phyloP scores from a whole-genome alignment of 1,140 invertebrate species.

The Whitmania pigra region DNA sequence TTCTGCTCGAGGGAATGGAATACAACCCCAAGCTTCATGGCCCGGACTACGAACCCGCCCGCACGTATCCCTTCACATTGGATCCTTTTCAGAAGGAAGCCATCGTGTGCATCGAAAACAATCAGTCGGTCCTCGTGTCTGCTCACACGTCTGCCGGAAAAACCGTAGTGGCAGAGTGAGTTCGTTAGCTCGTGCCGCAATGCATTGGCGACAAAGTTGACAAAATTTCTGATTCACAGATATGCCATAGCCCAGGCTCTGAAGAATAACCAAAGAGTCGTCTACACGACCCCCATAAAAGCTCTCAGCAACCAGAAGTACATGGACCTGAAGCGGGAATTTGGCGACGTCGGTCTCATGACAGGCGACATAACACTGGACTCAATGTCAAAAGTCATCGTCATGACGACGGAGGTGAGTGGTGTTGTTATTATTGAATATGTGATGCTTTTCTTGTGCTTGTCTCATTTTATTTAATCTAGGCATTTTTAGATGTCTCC shows the following conservation, averaged over 20 bases:
- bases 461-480: neutral
- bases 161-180: constrained; percentile 75
- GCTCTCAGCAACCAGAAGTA: constrained; percentile 99
- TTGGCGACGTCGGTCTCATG: constrained; percentile 85
- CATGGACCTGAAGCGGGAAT: constrained; percentile 91
- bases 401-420: constrained; percentile 86
- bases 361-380: constrained; percentile 99
- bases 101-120: constrained; percentile 90
- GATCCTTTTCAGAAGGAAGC: constrained; percentile 98
- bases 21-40: constrained; percentile 44
- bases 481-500: constrained; percentile 32
- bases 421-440: no score
- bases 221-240: constrained; percentile 36
- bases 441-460: neutral
- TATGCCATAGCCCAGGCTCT: constrained; percentile 60
- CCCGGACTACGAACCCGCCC: constrained; percentile 45
- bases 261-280: constrained; percentile 70
- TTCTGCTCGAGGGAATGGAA: constrained; percentile 67
- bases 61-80: constrained; percentile 81
- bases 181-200: neutral
- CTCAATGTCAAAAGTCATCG: constrained; percentile 88
- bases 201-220: neutral
- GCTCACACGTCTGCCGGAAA: constrained; percentile 98
- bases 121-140: constrained; percentile 89
- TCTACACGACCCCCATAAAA: constrained; percentile 99